These are phyloP conservation scores for Ectemnius lituratus DNA, from an alignment of 2,888 invertebrate species.

Conservation along the genomic window DNA sequence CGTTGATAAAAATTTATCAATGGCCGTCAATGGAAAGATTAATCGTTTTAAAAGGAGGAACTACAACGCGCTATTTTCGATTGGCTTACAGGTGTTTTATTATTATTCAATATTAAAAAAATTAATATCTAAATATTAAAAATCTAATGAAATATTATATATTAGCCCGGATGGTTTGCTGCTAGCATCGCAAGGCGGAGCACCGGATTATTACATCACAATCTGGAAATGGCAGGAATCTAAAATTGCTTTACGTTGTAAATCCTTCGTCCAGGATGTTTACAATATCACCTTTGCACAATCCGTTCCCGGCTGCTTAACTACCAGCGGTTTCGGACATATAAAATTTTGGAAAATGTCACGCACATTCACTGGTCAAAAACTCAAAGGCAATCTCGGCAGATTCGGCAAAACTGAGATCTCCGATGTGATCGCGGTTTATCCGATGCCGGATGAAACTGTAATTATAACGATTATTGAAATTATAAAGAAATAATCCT, in stretches of 20 bases:
- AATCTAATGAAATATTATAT: constrained; percentile 9
- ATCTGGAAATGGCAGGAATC: constrained; percentile 93
- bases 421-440: constrained; percentile 91
- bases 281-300: constrained; percentile 89
- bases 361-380: constrained; percentile 92
- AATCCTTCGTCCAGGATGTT: constrained; percentile 91
- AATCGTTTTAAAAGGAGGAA: constrained; percentile 87
- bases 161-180: constrained; percentile 88
- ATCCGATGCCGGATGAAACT: constrained; percentile 93
- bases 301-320: constrained; percentile 87
- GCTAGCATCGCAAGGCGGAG: constrained; percentile 89
- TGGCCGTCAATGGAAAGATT: constrained; percentile 90
- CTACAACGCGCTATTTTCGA: constrained; percentile 85
- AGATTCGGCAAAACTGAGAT: constrained; percentile 95
- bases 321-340: constrained; percentile 87
- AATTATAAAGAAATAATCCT: background rate
- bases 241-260: constrained; percentile 87
- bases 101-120: background rate
- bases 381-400: constrained; percentile 92
- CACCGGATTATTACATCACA: constrained; percentile 92
- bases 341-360: constrained; percentile 97
- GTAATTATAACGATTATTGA: constrained; percentile 78
- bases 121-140: constrained; percentile 3
- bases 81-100: constrained; percentile 83
- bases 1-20: constrained; percentile 89